A percentile compares a stretch with the other conserved stretches of the same genome.
These are phyloP conservation scores for Phrynosoma blainvillii DNA, from an alignment of 2,113 vertebrate species.

Conservation along the genomic window DNA sequence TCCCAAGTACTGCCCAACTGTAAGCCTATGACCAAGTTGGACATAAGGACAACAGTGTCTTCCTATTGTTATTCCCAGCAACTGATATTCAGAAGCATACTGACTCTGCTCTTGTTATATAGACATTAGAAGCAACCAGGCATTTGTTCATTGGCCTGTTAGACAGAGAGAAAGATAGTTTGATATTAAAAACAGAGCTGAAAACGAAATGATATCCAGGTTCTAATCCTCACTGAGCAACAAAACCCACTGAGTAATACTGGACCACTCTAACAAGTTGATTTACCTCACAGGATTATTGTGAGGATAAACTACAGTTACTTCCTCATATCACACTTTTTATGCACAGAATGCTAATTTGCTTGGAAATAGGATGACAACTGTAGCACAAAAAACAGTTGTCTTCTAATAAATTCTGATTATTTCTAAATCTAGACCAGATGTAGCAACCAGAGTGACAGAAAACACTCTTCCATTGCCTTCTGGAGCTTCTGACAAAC, in stretches of 20 bases:
- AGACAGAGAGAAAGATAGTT: too few relatives aligned
- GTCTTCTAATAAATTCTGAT: neutral
- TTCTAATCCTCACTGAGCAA: too few relatives aligned
- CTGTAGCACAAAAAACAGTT: neutral
- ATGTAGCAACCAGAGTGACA: neutral
- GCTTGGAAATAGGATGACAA: neutral
- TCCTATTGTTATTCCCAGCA: neutral
- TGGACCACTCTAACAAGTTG: too few relatives aligned
- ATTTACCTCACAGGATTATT: too few relatives aligned
- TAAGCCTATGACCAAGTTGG: neutral
- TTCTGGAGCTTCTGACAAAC: neutral
- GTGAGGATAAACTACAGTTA: too few relatives aligned
- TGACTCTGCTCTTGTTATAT: neutral
- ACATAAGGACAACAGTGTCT: neutral
- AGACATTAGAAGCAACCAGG: too few relatives aligned
- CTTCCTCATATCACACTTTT: neutral
- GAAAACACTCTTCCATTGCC: neutral
- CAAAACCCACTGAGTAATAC: too few relatives aligned
- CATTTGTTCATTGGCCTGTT: too few relatives aligned
- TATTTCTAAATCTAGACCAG: neutral
- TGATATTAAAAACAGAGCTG: too few relatives aligned
- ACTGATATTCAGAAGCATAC: neutral
- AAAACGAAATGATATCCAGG: too few relatives aligned
- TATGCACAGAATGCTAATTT: neutral
- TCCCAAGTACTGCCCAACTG: neutral